These are phyloP conservation scores for Chaetodon auriga DNA, from an alignment of 2,113 vertebrate genomes.

Conservation along the genomic window DNA sequence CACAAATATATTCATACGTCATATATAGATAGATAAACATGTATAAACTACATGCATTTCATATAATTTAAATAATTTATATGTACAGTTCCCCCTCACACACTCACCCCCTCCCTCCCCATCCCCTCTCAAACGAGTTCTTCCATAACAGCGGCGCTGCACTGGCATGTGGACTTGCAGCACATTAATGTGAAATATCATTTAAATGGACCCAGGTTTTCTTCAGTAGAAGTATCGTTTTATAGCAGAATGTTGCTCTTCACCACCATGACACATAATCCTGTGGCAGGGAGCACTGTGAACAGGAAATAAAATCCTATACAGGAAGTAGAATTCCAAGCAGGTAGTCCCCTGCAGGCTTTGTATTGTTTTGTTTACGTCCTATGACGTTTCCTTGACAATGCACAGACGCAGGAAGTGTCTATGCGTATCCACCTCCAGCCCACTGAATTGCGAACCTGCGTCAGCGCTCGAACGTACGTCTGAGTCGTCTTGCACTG, in stretches of 20 bases:
- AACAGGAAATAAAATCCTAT: conserved; percentile 57
- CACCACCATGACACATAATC: conserved; percentile 25
- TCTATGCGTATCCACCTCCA: conserved; percentile 99
- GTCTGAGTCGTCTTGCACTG: conserved; percentile 98
- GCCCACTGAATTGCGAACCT: conserved; percentile 86
- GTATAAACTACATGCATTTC: conserved; percentile 99
- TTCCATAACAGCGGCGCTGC: conserved; percentile 35
- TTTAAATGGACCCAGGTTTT: conserved; percentile 60
- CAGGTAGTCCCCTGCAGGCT: conserved; percentile 31
- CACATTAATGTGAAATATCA: conserved; percentile 57
- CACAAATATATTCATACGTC: conserved; percentile 88
- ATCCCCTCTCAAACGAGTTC: conserved; percentile 39
- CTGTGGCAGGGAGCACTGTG: conserved; percentile 26
- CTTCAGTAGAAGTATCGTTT: conserved; percentile 50
- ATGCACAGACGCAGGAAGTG: conserved; percentile 96
- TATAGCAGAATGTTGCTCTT: conserved; percentile 19
- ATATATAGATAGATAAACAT: conserved; percentile 91
- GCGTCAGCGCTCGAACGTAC: conserved; percentile 93
- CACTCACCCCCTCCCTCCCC: conserved; percentile 21
- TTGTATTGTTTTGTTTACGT: conserved; percentile 81
- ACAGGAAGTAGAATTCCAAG: conserved; percentile 56
- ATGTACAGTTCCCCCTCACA: conserved; percentile 81
- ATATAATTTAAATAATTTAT: conserved; percentile 99
- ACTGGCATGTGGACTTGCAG: conserved; percentile 49
- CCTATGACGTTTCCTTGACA: conserved; percentile 94